Conservation (phyloP, 2,888 invertebrate genomes). For the Drosophila leonis region DNA sequence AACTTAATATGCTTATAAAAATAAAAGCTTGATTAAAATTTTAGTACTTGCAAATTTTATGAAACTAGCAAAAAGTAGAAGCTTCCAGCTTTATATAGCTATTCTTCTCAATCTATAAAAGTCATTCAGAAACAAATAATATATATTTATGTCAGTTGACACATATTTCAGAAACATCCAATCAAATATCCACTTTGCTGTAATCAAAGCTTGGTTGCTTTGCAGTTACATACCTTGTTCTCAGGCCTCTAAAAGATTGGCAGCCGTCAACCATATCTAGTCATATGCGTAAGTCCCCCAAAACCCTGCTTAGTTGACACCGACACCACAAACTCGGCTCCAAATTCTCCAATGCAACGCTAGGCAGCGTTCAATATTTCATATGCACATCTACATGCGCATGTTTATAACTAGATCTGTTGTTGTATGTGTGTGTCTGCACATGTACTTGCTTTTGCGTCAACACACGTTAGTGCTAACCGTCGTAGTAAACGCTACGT, state of each 20-base stretch:
- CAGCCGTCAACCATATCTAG: constrained; percentile 12
- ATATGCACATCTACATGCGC: constrained; percentile 55
- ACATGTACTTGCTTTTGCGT: constrained; percentile 64
- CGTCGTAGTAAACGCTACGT: constrained; percentile 66
- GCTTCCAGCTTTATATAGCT: background rate
- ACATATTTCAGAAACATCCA: background rate
- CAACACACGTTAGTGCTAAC: constrained; percentile 42
- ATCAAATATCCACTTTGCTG: constrained; percentile 12
- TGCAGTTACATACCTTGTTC: constrained; percentile 3
- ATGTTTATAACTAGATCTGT: constrained; percentile 32
- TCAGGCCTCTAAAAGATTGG: constrained; percentile 4
- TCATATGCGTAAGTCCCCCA: constrained; percentile 16
- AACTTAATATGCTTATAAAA: no score
- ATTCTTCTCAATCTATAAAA: background rate
- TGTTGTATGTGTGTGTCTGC: constrained; percentile 11
- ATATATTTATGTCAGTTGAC: background rate
- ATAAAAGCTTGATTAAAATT: no score
- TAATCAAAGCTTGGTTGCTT: constrained; percentile 17
- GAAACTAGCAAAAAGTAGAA: no score
- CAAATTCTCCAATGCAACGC: constrained; percentile 47
- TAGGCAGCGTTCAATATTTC: constrained; percentile 70
- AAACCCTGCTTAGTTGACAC: constrained; percentile 16
- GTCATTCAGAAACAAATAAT: background rate
- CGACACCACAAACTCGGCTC: constrained; percentile 39
- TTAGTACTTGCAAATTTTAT: background rate